Base-by-base conservation (phyloP, 1,140 invertebrate species). In the Uloborus diversus region DNA sequence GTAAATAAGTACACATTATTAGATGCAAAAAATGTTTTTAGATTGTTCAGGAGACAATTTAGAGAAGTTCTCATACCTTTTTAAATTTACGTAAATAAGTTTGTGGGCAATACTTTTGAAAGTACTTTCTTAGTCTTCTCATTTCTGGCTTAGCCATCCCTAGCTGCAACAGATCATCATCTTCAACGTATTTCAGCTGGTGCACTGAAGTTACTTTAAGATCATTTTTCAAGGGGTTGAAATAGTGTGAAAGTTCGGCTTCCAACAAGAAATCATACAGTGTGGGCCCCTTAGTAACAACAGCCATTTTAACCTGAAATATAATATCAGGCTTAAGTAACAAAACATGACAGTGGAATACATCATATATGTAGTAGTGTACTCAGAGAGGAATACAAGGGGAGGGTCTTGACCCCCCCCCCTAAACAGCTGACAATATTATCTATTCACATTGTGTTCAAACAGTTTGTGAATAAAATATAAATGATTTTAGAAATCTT, bases 61-160 rank as follows among this genome's bases (percentile, higher is more conserved):
- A n/a, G n/a, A n/a, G n/a, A n/a, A n/a, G n/a, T n/a, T n/a, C n/a
- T n/a, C n/a, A n/a, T 59, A 85, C 86, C 85, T 90, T 95, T 87
- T 94, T 96, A 82, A 98, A 92, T 86, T 96, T 97, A 2, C 92
- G 94, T 23, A 97, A 87, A 85, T 97, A 97, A 83, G 94, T 96
- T 85, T 96, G 94, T 7, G 95, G 95, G 11, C 95, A 95, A 86
- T 96, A 93, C 86, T 96, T 98, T 81, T 94, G 92, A 85, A 96
- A 97, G 84, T 93, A 95, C 87, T 97, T 98, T 82, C 94, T 93
- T 47, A 98, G 90, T 76, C 97, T 89, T 82, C 97, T 91, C 87
- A 96, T 94, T 88, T 99, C 97, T 27, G 97, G 97, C 82, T 94
- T 94, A 9, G 95, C 95, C 91, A 99, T 94, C 5, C 97, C 97